These are phyloP conservation scores for Heteromyza rotundicornis DNA, from an alignment of 2,888 invertebrate genomes.

Conservation along the genomic window DNA sequence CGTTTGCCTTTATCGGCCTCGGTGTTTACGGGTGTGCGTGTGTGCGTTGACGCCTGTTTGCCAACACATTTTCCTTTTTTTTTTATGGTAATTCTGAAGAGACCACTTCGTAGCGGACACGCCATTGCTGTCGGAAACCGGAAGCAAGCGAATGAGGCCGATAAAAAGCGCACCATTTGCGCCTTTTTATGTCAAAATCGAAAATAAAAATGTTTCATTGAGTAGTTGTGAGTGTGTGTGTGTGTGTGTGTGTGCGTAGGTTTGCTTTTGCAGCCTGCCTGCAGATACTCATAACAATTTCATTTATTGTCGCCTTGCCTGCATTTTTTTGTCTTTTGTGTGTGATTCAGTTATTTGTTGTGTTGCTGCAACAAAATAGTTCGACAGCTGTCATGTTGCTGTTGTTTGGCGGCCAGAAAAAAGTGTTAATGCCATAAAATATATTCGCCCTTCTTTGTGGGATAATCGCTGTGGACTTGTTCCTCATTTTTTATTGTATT, in stretches of 20 bases:
- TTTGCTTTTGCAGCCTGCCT: not conserved
- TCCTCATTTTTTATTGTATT: too few species aligned
- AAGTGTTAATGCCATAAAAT: constrained; percentile 2
- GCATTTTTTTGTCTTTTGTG: not conserved
- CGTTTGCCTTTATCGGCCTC: not conserved
- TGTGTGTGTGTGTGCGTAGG: not conserved
- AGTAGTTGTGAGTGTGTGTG: not conserved
- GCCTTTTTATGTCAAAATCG: not conserved
- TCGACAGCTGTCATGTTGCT: not conserved
- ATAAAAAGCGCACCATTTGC: not conserved
- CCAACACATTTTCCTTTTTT: too few species aligned
- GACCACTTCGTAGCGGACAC: not conserved
- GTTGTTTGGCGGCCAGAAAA: not conserved
- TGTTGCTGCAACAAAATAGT: not conserved
- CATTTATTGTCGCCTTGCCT: not conserved
- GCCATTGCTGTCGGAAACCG: not conserved
- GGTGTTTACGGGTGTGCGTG: not conserved
- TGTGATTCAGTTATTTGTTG: not conserved
- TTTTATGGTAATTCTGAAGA: not conserved
- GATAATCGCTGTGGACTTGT: not conserved
- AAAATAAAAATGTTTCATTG: not conserved
- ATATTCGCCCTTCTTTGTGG: not conserved
- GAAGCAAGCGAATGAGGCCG: not conserved
- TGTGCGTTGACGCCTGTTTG: too few species aligned
- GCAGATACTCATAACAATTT: not conserved